These are phyloP conservation scores for Eulemur coronatus DNA, from an alignment of 2,797 vertebrate species.

Conservation along the genomic window DNA sequence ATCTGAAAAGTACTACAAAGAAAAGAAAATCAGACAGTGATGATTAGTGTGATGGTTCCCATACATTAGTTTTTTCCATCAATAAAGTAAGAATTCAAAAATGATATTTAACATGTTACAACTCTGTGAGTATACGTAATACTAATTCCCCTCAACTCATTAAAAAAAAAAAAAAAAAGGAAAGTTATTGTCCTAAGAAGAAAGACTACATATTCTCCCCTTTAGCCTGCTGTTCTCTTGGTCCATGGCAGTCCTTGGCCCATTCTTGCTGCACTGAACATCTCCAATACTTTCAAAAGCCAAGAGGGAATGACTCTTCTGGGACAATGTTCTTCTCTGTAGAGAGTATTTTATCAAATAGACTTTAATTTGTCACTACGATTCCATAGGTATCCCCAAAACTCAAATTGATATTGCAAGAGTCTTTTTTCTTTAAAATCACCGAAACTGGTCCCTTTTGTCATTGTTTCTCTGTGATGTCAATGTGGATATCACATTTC, in stretches of 20 bases:
- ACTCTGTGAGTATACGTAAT: not conserved
- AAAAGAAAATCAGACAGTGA: not conserved
- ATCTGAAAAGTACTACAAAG: not conserved
- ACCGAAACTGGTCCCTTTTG: not conserved
- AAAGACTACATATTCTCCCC: not conserved
- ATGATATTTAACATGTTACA: conserved; percentile 1
- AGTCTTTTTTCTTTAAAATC: not conserved
- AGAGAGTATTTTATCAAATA: conserved; percentile 33
- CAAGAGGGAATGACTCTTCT: not conserved
- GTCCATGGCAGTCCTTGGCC: not conserved
- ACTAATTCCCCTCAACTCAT: not conserved
- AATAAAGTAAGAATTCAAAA: not conserved
- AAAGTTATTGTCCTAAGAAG: not conserved
- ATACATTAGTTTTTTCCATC: not conserved
- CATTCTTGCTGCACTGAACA: not conserved
- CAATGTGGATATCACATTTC: not conserved
- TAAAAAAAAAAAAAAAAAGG: not conserved
- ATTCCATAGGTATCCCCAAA: not conserved
- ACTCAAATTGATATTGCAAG: not conserved
- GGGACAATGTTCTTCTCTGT: not conserved
- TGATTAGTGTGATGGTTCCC: not conserved
- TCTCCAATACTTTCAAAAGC: not conserved
- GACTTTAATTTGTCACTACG: conserved; percentile 31
- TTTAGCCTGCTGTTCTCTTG: not conserved
- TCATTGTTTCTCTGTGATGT: not conserved